Conservation (phyloP, 2,113 vertebrate species). For the Myotis brandtii region DNA sequence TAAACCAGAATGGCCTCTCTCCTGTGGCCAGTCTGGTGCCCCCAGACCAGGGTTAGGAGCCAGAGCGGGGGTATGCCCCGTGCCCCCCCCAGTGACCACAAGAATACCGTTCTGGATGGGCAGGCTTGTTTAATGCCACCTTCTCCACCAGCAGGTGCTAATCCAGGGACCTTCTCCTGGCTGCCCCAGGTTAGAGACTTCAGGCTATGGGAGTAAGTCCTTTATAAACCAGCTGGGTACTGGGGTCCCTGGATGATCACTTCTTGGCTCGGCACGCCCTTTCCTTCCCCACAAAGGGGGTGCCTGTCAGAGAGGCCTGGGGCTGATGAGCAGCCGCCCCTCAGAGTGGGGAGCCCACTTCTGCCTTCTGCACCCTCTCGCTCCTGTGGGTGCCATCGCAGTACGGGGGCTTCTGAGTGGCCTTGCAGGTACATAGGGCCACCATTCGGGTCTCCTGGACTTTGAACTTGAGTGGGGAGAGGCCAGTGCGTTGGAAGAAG, state of each 20-base stretch:
- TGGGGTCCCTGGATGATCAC: neutral
- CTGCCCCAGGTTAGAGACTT: neutral
- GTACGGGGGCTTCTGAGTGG: constrained; percentile 87
- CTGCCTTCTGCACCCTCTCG: constrained; percentile 76
- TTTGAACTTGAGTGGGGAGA: constrained; percentile 89
- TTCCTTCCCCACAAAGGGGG: neutral
- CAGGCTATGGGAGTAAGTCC: neutral
- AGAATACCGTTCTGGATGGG: neutral
- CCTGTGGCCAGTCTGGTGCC: neutral
- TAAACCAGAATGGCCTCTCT: neutral
- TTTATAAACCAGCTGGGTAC: neutral
- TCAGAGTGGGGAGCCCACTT: constrained; percentile 68
- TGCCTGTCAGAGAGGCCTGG: neutral
- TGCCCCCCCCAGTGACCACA: constrained; percentile 17
- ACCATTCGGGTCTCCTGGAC: constrained; percentile 74
- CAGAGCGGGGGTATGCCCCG: fast-evolving
- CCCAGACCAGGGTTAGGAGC: neutral
- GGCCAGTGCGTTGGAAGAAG: constrained; percentile 81
- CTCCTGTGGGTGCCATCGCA: constrained; percentile 91
- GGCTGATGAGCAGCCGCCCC: neutral
- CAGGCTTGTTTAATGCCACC: constrained; percentile 23
- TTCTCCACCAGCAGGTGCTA: neutral
- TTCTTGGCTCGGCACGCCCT: neutral
- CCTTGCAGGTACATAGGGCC: constrained; percentile 92
- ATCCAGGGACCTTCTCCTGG: neutral